Evolutionary conservation across 1,140 invertebrate species (phyloP).

Genomic region (Scaptomyza hsui): DNA sequence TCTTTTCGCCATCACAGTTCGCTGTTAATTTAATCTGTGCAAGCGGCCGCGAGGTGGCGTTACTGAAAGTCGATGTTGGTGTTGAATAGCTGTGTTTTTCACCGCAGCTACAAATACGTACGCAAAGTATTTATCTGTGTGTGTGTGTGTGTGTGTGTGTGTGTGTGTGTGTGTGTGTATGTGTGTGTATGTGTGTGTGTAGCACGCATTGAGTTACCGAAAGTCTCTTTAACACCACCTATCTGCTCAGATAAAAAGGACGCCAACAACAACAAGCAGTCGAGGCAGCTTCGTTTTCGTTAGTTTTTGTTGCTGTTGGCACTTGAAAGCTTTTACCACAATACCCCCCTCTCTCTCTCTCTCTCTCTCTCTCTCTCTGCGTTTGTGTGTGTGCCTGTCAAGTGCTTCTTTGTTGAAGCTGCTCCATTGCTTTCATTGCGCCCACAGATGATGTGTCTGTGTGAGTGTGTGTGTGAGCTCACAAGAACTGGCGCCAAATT

Average conservation of each 20-base stretch:
- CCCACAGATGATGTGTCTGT: slow-evolving; percentile 44
- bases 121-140: neutral
- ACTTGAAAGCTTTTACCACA: slow-evolving; percentile 82
- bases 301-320: slow-evolving; percentile 58
- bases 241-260: slow-evolving; percentile 56
- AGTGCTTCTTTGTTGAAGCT: slow-evolving; percentile 73
- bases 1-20: slow-evolving; percentile 46
- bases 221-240: slow-evolving; percentile 48
- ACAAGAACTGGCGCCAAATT: slow-evolving; percentile 71
- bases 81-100: slow-evolving; percentile 64
- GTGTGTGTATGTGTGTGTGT: slow-evolving; percentile 32
- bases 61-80: slow-evolving; percentile 58
- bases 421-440: slow-evolving; percentile 36
- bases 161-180: slow-evolving; percentile 31
- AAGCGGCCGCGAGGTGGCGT: slow-evolving; percentile 76
- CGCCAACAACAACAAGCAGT: slow-evolving; percentile 23
- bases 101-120: slow-evolving; percentile 54
- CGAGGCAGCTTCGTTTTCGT: slow-evolving; percentile 52
- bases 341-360: slow-evolving; percentile 23
- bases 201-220: slow-evolving; percentile 60
- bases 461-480: slow-evolving; percentile 10
- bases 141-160: slow-evolving; percentile 27
- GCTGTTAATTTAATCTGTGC: slow-evolving; percentile 79
- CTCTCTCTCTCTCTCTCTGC: neutral
- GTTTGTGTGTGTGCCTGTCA: slow-evolving; percentile 43